phyloP scores from a whole-genome alignment of 92 coral and sea anemone species.

The Porites lobata region DNA sequence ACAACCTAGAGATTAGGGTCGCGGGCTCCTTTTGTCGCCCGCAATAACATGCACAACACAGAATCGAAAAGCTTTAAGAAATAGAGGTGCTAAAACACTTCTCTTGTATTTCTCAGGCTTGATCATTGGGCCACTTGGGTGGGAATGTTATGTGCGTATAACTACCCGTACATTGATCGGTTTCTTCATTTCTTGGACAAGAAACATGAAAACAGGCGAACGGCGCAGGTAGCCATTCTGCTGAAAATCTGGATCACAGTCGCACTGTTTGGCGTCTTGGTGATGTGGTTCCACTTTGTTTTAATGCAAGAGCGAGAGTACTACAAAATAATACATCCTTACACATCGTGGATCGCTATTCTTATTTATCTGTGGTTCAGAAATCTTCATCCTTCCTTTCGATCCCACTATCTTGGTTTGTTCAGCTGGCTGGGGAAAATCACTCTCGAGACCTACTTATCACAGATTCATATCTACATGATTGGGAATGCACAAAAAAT shows the following conservation, averaged over 20 bases:
- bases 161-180: slow-evolving; percentile 94
- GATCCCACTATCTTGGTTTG: slow-evolving; percentile 85
- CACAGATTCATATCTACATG: slow-evolving; percentile 99
- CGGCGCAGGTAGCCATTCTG: slow-evolving; percentile 48
- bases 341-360: slow-evolving; percentile 86
- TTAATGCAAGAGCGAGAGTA: slow-evolving; percentile 74
- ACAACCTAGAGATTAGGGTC: too few species aligned
- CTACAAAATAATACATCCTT: slow-evolving; percentile 90
- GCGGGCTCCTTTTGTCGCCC: too few species aligned
- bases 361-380: slow-evolving; percentile 89
- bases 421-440: slow-evolving; percentile 97
- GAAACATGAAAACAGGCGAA: slow-evolving; percentile 77
- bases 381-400: slow-evolving; percentile 83
- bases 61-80: too few species aligned
- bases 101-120: slow-evolving; percentile 58
- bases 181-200: slow-evolving; percentile 86
- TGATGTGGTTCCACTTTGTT: slow-evolving; percentile 87
- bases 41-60: too few species aligned
- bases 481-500: slow-evolving; percentile 89
- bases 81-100: not conserved
- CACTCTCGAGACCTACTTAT: slow-evolving; percentile 93
- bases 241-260: slow-evolving; percentile 77
- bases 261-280: slow-evolving; percentile 64
- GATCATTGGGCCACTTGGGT: slow-evolving; percentile 97
- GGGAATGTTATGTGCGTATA: slow-evolving; percentile 97